These are phyloP conservation scores for Imbricaverruca yamaguchii DNA, from an alignment of 2,888 invertebrate species.

Conservation along the genomic window DNA sequence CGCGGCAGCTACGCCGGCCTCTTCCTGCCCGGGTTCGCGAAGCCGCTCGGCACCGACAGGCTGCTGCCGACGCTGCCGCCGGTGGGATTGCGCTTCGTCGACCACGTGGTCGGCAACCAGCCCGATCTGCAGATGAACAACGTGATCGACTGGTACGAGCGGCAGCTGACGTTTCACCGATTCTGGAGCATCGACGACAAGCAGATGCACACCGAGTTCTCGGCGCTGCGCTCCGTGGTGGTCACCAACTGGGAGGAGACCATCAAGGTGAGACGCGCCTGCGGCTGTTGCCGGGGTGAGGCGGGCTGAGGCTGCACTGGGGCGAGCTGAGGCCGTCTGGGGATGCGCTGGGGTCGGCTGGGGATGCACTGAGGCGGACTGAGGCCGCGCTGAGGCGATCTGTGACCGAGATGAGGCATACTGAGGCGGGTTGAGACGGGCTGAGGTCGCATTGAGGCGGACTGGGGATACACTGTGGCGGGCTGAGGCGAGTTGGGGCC, in stretches of 20 bases:
- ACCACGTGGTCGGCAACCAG: slow-evolving; percentile 97
- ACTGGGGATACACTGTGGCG: no score
- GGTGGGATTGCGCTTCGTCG: slow-evolving; percentile 61
- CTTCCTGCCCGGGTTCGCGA: slow-evolving; percentile 77
- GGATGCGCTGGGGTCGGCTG: no score
- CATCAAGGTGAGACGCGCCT: slow-evolving; percentile 54
- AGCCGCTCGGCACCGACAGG: slow-evolving; percentile 35
- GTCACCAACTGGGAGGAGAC: slow-evolving; percentile 97
- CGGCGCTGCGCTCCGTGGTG: slow-evolving; percentile 91
- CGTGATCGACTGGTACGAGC: slow-evolving; percentile 82
- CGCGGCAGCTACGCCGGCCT: slow-evolving; percentile 69
- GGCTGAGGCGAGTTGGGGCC: no score
- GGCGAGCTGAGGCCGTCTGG: no score
- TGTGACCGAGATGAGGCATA: no score
- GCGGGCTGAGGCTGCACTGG: no score
- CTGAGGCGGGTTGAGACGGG: no score
- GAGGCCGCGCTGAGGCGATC: no score
- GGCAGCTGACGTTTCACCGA: slow-evolving; percentile 64
- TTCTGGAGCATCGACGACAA: slow-evolving; percentile 98
- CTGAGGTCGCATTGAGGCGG: no score
- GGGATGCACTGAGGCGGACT: no score
- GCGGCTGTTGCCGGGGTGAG: no score
- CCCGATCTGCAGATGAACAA: slow-evolving; percentile 84
- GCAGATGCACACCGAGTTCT: slow-evolving; percentile 92
- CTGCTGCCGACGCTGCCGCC: slow-evolving; percentile 30